Base-by-base conservation (phyloP, 2,797 vertebrate species). In the Psittacula derbiana region DNA sequence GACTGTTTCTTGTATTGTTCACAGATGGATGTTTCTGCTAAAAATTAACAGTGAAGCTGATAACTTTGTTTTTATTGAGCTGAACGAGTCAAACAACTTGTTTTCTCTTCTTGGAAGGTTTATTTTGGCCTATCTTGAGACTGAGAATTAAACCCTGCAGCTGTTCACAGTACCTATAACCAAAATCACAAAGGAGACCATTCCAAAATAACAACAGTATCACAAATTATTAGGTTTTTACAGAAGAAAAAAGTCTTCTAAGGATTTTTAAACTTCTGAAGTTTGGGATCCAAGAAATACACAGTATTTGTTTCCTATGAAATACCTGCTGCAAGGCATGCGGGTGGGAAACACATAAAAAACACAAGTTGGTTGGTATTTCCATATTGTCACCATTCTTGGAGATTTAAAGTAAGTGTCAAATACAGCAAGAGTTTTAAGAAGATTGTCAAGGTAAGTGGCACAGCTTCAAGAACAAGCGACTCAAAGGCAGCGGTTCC, bases 61-160 rank as follows among this genome's bases (percentile, higher is more conserved):
- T 65, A 61, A 36, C 69, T 92, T 78, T 78, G 65, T 71, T 92
- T 94, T 88, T 86, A 61, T 58, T 83, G 85, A 80, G 52, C 41
- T 80, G 69, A 91, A 79, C 65, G 50, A 88, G 75, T 95, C 38
- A 90, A 91, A 83, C 41, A 78, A 92, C 61, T 86, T 83, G 52
- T 75, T 95, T 90, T 91, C 57, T 28, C 53, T 95, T 72, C 65
- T 90, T 38, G 78, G 38, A 94, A 80, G 53, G 80, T 95, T 93
- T 89, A 57, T 93, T 95, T 90, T 82, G 65, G 16, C 16, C 62
- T 75, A 5, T 76, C 62, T 73, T 79, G 83, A 95, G 70, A 52
- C 43, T 28, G 27, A 67, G 82, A 83, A 91, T 91, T 53, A 93
- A 91, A 92, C 18, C 7, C 23, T 66, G 8, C 70, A 92, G 43